Percentiles rank a stretch among this genome's conserved stretches.
Conservation (phyloP, 2,888 invertebrate genomes). For the Cheilosia pagana region DNA sequence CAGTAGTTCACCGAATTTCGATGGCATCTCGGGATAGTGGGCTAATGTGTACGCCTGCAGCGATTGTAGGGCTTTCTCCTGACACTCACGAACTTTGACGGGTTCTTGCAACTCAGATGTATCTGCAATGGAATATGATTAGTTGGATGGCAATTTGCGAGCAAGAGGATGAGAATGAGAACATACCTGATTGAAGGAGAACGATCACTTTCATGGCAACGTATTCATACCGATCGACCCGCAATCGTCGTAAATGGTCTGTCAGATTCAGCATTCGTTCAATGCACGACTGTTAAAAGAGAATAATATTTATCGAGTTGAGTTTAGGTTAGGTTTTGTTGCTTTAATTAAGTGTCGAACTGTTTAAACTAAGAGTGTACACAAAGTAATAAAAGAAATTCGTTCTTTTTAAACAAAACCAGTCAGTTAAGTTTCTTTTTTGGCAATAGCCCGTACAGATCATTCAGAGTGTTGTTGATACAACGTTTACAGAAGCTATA, state of each 20-base stretch:
- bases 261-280: slow-evolving; percentile 97
- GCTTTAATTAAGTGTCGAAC: neutral
- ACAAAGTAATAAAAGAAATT: too few relatives aligned
- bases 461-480: too few relatives aligned
- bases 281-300: slow-evolving; percentile 88
- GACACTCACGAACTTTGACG: slow-evolving; percentile 96
- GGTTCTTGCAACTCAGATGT: slow-evolving; percentile 96
- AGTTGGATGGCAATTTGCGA: too few relatives aligned
- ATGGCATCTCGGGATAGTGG: slow-evolving; percentile 96
- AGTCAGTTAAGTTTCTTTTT: too few relatives aligned
- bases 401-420: too few relatives aligned
- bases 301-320: neutral
- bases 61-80: slow-evolving; percentile 96
- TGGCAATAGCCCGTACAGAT: too few relatives aligned
- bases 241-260: slow-evolving; percentile 93
- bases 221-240: slow-evolving; percentile 97
- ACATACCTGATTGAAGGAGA: slow-evolving; percentile 93
- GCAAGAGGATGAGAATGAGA: too few relatives aligned
- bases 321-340: neutral
- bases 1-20: slow-evolving; percentile 97
- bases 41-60: slow-evolving; percentile 94
- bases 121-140: slow-evolving; percentile 85
- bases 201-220: slow-evolving; percentile 98
- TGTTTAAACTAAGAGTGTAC: too few relatives aligned
- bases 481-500: too few relatives aligned